phyloP scores from a whole-genome alignment of 2,113 vertebrate genomes.

The Tenebrosternarchus preto region DNA sequence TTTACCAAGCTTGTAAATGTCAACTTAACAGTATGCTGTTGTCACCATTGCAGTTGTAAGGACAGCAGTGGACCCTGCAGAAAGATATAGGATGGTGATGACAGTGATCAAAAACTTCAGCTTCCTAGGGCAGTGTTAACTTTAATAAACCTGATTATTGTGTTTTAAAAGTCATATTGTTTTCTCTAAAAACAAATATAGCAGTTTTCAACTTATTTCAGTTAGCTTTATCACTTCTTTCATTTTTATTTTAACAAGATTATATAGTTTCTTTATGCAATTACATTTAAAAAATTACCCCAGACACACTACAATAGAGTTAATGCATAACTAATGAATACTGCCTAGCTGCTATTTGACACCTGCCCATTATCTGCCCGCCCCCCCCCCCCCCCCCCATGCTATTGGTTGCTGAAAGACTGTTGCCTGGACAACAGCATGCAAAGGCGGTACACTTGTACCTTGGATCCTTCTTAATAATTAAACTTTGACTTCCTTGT shows the following conservation, averaged over 20 bases:
- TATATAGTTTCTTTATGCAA: background rate
- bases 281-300: background rate
- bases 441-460: slow-evolving; percentile 44
- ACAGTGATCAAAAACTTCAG: background rate
- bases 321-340: slow-evolving; percentile 40
- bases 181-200: too few relatives aligned
- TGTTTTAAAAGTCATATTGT: too few relatives aligned
- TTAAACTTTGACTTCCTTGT: slow-evolving; percentile 48
- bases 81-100: background rate
- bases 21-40: background rate
- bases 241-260: background rate
- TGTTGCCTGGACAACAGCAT: slow-evolving; percentile 35
- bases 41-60: background rate
- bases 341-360: slow-evolving; percentile 27
- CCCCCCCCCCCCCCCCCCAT: too few relatives aligned
- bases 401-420: slow-evolving; percentile 25
- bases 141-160: too few relatives aligned
- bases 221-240: background rate
- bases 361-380: slow-evolving; percentile 4
- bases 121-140: background rate
- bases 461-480: slow-evolving; percentile 49
- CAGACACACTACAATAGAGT: background rate
- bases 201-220: background rate
- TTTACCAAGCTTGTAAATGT: background rate
- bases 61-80: background rate